phyloP scores from a whole-genome alignment of 2,888 invertebrate species.

The Dryadula phaetusa region DNA sequence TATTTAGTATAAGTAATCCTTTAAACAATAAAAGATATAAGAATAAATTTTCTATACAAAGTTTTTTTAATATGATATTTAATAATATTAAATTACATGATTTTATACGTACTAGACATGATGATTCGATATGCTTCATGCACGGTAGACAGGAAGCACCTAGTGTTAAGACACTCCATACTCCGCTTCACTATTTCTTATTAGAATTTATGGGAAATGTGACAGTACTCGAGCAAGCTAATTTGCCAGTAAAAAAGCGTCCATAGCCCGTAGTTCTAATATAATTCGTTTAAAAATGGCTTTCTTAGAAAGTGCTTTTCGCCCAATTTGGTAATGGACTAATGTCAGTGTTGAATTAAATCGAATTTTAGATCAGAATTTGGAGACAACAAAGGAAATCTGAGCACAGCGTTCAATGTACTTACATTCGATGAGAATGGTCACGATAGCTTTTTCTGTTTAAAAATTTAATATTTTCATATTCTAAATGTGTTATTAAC shows the following conservation, averaged over 20 bases:
- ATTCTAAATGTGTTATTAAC: not conserved
- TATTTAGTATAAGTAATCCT: too few species aligned
- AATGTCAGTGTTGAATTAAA: not conserved
- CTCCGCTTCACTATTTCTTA: not conserved
- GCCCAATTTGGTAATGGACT: constrained; percentile 7
- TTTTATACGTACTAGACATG: too few species aligned
- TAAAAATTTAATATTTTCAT: not conserved
- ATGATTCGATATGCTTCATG: too few species aligned
- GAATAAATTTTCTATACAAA: too few species aligned
- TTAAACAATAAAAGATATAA: too few species aligned
- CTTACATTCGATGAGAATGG: not conserved
- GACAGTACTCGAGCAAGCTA: not conserved
- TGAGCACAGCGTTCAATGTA: constrained; percentile 14
- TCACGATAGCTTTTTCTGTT: constrained; percentile 6
- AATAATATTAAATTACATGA: too few species aligned
- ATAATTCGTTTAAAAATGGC: not conserved
- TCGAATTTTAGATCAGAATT: constrained; percentile 13
- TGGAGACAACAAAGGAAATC: constrained; percentile 21
- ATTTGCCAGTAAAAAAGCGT: not conserved
- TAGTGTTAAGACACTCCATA: too few species aligned
- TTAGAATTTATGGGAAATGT: not conserved
- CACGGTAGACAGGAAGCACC: too few species aligned
- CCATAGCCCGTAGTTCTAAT: not conserved
- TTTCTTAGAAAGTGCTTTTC: constrained; percentile 1
- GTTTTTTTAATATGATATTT: too few species aligned